Percentiles rank a stretch among this genome's conserved stretches.
phyloP scores from a whole-genome alignment of 2,113 vertebrate species.

The Semicossyphus pulcher region DNA sequence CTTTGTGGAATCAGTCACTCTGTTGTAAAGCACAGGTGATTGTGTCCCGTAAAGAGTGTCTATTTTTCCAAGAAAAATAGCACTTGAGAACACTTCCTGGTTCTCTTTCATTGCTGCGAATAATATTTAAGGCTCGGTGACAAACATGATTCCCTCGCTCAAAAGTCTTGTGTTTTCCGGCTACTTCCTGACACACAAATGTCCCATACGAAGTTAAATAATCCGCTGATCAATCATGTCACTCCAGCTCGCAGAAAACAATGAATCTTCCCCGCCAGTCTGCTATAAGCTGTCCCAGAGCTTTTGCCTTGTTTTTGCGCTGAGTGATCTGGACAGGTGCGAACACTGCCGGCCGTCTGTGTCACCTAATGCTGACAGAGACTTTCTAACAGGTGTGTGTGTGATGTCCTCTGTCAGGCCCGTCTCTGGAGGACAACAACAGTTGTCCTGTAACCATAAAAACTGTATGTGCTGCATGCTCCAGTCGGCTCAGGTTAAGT shows the following conservation, averaged over 20 bases:
- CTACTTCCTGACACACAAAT: not conserved
- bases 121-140: not conserved
- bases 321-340: slow-evolving; percentile 67
- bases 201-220: slow-evolving; percentile 16
- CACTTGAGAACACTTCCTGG: slow-evolving; percentile 4
- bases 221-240: slow-evolving; percentile 2
- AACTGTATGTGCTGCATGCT: not conserved
- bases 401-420: slow-evolving; percentile 27
- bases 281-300: not conserved
- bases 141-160: not conserved
- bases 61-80: slow-evolving; percentile 7
- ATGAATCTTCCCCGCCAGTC: slow-evolving; percentile 27
- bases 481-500: slow-evolving; percentile 14
- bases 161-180: too few species aligned
- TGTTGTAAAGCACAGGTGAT: slow-evolving; percentile 10
- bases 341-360: slow-evolving; percentile 47
- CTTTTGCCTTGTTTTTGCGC: slow-evolving; percentile 18
- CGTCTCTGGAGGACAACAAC: not conserved
- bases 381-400: slow-evolving; percentile 53
- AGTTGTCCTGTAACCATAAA: not conserved
- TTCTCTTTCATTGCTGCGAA: slow-evolving; percentile 5
- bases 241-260: slow-evolving; percentile 1
- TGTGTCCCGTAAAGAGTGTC: slow-evolving; percentile 19
- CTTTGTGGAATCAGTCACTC: slow-evolving; percentile 25
- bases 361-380: slow-evolving; percentile 60